A percentile compares a stretch with the other conserved stretches of the same genome.
Conservation (phyloP, 37 sponge, comb jelly and placozoan species). For the Spongilla lacustris region DNA sequence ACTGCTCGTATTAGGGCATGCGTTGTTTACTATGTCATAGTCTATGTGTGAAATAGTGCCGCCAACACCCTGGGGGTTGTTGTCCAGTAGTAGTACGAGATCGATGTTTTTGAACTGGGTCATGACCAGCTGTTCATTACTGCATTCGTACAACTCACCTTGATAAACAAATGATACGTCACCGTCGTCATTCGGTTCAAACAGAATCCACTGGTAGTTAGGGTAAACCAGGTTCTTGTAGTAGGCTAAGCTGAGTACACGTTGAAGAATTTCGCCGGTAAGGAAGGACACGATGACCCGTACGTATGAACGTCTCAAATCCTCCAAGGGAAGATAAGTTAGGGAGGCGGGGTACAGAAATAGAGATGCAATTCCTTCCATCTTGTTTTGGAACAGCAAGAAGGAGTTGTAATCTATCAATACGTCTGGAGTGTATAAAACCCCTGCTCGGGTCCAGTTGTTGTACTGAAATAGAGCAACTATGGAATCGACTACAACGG, state of each 20-base stretch:
- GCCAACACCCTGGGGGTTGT: no score
- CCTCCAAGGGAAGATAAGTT: not conserved
- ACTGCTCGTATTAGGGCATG: no score
- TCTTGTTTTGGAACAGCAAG: not conserved
- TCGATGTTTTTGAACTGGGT: not conserved
- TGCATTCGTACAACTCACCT: not conserved
- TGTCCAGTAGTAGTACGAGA: no score
- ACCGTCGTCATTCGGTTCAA: not conserved
- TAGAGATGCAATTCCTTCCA: not conserved
- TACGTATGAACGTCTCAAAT: not conserved
- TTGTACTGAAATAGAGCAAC: constrained; percentile 7
- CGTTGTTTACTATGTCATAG: no score
- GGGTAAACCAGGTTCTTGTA: not conserved
- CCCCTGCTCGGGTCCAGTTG: not conserved
- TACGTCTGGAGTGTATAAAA: not conserved
- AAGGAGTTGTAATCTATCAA: not conserved
- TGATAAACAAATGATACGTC: not conserved
- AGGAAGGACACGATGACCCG: constrained; percentile 3
- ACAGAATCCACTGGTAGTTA: constrained; percentile 31
- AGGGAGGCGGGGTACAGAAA: not conserved
- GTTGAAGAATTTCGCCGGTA: not conserved
- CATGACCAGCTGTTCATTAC: not conserved
- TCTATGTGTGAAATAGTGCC: no score
- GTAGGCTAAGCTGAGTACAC: constrained; percentile 7
- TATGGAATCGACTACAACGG: not conserved